Evolutionary conservation across 2,113 vertebrate species (phyloP).

Genomic region (Mastomys natalensis): DNA sequence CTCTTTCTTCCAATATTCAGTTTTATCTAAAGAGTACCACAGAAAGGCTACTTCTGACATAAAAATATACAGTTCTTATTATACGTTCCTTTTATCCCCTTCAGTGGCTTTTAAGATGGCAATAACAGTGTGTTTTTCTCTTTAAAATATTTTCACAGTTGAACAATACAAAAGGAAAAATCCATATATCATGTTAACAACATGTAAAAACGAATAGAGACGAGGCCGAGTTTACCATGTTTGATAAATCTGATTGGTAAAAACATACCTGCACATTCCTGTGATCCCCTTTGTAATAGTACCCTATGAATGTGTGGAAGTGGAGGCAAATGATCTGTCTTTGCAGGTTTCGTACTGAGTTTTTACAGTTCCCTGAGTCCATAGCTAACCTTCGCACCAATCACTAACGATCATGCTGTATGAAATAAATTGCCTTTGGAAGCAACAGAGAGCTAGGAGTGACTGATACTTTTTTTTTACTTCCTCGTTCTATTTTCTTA

Average conservation of each 20-base stretch:
- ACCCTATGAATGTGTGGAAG: constrained; percentile 84
- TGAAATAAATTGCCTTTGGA: constrained; percentile 6
- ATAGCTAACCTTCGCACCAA: constrained; percentile 54
- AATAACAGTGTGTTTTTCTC: constrained; percentile 69
- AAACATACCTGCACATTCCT: constrained; percentile 86
- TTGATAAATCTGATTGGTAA: constrained; percentile 88
- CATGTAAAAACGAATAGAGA: constrained; percentile 84
- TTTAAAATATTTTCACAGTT: constrained; percentile 77
- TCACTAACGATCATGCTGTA: background rate
- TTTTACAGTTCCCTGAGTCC: constrained; percentile 52
- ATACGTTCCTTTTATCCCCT: constrained; percentile 81
- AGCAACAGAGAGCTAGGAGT: constrained; percentile 41
- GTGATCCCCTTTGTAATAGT: constrained; percentile 87
- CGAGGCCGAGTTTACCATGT: constrained; percentile 79
- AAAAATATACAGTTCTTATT: constrained; percentile 85
- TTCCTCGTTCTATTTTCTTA: constrained; percentile 67
- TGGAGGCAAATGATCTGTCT: constrained; percentile 79
- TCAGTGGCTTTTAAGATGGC: constrained; percentile 83
- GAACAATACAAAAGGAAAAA: constrained; percentile 84
- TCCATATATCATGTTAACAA: constrained; percentile 82
- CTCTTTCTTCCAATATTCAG: constrained; percentile 82
- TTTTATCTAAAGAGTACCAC: constrained; percentile 86
- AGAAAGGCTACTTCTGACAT: constrained; percentile 87
- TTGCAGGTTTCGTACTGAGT: constrained; percentile 74
- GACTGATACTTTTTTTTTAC: constrained; percentile 58